Percentiles rank a stretch among this genome's conserved stretches.
These are phyloP conservation scores for Pemphredon lugubris DNA, from an alignment of 2,888 invertebrate genomes.

Conservation along the genomic window DNA sequence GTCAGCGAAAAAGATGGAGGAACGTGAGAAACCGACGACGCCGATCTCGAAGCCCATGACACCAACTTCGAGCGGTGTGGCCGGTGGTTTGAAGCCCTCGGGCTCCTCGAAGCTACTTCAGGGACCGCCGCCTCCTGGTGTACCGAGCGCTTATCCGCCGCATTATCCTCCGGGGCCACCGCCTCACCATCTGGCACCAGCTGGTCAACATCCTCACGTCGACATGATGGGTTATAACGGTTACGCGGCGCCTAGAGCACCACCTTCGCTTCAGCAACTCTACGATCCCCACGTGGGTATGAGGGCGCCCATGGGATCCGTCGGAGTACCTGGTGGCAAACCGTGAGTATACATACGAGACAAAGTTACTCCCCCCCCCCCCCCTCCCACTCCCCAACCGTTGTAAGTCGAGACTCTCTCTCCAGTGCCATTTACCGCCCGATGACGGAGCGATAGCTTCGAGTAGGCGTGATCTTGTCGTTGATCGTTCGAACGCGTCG, in stretches of 20 bases:
- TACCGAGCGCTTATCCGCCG: constrained; percentile 75
- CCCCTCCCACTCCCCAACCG: neutral
- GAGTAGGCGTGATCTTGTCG: too few relatives aligned
- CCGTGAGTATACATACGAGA: constrained; percentile 85
- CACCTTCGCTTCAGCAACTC: constrained; percentile 83
- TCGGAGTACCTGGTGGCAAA: constrained; percentile 90
- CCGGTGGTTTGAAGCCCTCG: constrained; percentile 76
- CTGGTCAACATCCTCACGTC: constrained; percentile 84
- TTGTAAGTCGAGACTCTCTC: neutral
- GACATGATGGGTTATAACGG: constrained; percentile 85
- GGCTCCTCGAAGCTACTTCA: constrained; percentile 77
- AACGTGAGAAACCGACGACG: constrained; percentile 92
- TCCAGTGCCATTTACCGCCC: too few relatives aligned
- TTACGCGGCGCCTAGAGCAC: constrained; percentile 84
- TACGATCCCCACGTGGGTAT: constrained; percentile 86
- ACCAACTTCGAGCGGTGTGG: constrained; percentile 85
- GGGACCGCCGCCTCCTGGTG: constrained; percentile 82
- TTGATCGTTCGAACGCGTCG: too few relatives aligned
- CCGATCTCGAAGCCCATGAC: constrained; percentile 95
- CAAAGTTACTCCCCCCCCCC: neutral
- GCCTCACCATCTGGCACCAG: constrained; percentile 84
- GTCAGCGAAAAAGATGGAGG: constrained; percentile 90
- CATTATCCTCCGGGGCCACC: constrained; percentile 83
- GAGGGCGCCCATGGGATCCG: constrained; percentile 85
- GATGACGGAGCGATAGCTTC: too few relatives aligned